phyloP scores from a whole-genome alignment of 2,888 invertebrate genomes.

The Apodemia mormo region DNA sequence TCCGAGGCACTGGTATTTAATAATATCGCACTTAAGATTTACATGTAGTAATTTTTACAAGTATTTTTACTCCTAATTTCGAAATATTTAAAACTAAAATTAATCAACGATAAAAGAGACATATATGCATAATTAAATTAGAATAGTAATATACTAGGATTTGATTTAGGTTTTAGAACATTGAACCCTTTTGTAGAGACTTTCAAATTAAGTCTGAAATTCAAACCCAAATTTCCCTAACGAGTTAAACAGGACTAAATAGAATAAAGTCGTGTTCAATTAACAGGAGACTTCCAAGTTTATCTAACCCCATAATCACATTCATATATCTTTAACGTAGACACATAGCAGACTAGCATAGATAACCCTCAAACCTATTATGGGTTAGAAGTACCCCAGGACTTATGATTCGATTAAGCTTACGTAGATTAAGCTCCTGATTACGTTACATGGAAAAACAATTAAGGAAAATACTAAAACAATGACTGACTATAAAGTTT shows the following conservation, averaged over 20 bases:
- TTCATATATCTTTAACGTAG: slow-evolving; percentile 58
- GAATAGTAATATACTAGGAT: background rate
- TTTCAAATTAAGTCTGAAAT: slow-evolving; percentile 8
- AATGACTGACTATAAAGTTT: slow-evolving; percentile 72
- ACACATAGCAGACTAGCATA: slow-evolving; percentile 59
- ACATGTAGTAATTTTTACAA: no score
- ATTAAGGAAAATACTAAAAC: slow-evolving; percentile 74
- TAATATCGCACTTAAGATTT: no score
- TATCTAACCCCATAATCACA: slow-evolving; percentile 52
- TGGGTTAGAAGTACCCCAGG: slow-evolving; percentile 45
- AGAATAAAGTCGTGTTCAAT: slow-evolving; percentile 38
- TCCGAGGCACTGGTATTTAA: no score
- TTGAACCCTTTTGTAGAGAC: background rate
- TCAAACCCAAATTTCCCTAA: slow-evolving; percentile 18
- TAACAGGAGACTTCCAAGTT: slow-evolving; percentile 43
- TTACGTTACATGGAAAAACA: slow-evolving; percentile 78
- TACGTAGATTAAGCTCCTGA: slow-evolving; percentile 66
- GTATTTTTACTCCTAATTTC: no score
- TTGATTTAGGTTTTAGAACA: background rate
- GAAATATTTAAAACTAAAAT: no score
- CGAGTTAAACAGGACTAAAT: slow-evolving; percentile 28
- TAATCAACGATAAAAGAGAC: no score
- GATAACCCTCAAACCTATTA: slow-evolving; percentile 49
- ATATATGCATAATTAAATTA: no score
- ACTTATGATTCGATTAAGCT: slow-evolving; percentile 73